These are phyloP conservation scores for Pseudococcus viburni DNA, from an alignment of 2,888 invertebrate species.

Conservation along the genomic window DNA sequence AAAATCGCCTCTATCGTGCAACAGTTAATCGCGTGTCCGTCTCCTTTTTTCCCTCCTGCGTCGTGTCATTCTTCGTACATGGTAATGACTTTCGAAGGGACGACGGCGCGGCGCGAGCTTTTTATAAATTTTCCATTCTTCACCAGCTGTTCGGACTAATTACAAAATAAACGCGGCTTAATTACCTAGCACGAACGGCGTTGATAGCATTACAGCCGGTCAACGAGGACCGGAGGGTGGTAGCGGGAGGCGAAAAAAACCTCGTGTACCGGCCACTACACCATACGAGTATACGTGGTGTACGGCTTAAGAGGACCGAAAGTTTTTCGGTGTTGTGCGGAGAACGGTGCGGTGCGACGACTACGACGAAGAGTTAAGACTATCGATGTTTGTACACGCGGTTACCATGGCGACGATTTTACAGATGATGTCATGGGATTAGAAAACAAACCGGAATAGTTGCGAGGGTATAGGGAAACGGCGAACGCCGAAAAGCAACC, in stretches of 20 bases:
- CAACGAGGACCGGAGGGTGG: background rate
- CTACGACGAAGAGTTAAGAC: slow-evolving; percentile 52
- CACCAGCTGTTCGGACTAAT: slow-evolving; percentile 32
- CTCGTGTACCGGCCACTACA: slow-evolving; percentile 31
- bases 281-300: background rate
- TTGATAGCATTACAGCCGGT: slow-evolving; percentile 16
- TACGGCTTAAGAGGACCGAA: slow-evolving; percentile 21
- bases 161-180: slow-evolving; percentile 49
- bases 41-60: background rate
- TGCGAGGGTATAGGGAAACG: slow-evolving; percentile 36
- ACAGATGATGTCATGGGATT: slow-evolving; percentile 60
- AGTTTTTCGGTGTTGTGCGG: background rate
- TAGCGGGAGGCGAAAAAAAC: background rate
- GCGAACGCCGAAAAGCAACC: slow-evolving; percentile 43
- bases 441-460: slow-evolving; percentile 59
- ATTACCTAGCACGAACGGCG: slow-evolving; percentile 17
- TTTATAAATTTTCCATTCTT: slow-evolving; percentile 12
- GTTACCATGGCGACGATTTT: slow-evolving; percentile 42
- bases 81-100: background rate
- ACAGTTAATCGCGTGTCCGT: slow-evolving; percentile 45
- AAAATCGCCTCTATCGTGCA: slow-evolving; percentile 16
- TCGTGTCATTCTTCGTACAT: background rate
- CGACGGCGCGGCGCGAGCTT: background rate
- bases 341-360: background rate
- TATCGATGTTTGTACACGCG: slow-evolving; percentile 56